Base-by-base conservation (phyloP, 2,888 invertebrate genomes). In the Shargacucullia verbasci region DNA sequence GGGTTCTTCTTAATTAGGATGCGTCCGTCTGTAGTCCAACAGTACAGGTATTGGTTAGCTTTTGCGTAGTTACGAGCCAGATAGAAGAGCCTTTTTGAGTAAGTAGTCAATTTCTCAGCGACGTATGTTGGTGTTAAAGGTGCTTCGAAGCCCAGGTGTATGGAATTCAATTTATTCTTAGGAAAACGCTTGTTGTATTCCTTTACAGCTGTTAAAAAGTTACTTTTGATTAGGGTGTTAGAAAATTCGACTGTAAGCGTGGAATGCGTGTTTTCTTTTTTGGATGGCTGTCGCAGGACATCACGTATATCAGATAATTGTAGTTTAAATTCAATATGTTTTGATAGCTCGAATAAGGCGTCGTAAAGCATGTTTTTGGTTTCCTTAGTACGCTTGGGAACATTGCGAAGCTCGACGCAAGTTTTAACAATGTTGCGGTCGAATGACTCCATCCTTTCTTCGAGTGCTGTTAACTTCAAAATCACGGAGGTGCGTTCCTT, bases 341-440 rank as follows among this genome's bases (percentile, higher is more conserved):
- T 49, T 12, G 43, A 41, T 9, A 50, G 14, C 3, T 43, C 5
- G 7, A 14, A 0, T 12, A 50, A 0, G 6, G 14, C 2, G 20
- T 43, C 14, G 13, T 12, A 50, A 2, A 43, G 13, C 34, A 35
- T 37, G 1, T 34, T 27, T 13, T 41, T 50, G 0, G 50, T 35
- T 29, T 43, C 43, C 3, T 43, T 43, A 1, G 13, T 6, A n/a
- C 35, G 5, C 8, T 43, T 50, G 2, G 43, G 50, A 25, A 43
- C 29, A 11, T 50, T 50, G 41, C 50, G 50, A 13, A 50, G 13
- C 12, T 50, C 50, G 2, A 43, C 13, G 14, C 25, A 35, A 2
- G 50, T 50, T 50, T 43, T 50, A 2, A 49, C 29, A 3, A 20
- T 6, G n/a, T 2, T 9, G 1, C 33, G 49, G 7, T 10, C 14